These are phyloP conservation scores for Gallinago media DNA, from an alignment of 2,113 vertebrate species.

Conservation along the genomic window DNA sequence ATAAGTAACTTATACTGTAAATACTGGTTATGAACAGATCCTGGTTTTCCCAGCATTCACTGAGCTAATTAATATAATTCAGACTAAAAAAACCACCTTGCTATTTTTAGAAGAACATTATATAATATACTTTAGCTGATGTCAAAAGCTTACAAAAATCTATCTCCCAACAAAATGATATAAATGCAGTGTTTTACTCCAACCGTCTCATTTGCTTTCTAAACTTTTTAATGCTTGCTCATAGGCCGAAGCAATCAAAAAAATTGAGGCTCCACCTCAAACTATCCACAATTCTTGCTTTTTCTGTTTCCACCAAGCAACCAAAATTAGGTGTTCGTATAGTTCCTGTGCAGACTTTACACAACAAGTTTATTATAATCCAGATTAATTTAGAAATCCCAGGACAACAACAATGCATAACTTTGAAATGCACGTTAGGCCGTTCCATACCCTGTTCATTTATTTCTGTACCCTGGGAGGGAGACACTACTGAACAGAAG, in stretches of 20 bases:
- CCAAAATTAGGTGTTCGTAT: not conserved
- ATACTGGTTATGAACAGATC: not conserved
- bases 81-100: not conserved
- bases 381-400: not conserved
- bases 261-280: not conserved
- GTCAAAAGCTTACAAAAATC: slow-evolving; percentile 26
- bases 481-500: not conserved
- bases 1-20: not conserved
- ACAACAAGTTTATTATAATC: not conserved
- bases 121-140: slow-evolving; percentile 7
- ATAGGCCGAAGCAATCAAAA: not conserved
- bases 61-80: slow-evolving; percentile 6
- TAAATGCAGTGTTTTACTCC: not conserved
- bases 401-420: rapidly evolving
- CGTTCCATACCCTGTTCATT: not conserved
- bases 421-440: not conserved
- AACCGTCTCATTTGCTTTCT: not conserved
- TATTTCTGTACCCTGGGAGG: rapidly evolving
- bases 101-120: slow-evolving; percentile 53
- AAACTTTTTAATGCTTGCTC: not conserved
- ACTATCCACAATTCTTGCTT: not conserved
- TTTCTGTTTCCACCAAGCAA: not conserved
- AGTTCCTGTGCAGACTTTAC: not conserved
- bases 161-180: not conserved
- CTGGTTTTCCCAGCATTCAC: not conserved